Evolutionary conservation across 2,888 invertebrate species (phyloP), one percentile per base, ranked within the genome.

Genomic region (Globia sparganii): DNA sequence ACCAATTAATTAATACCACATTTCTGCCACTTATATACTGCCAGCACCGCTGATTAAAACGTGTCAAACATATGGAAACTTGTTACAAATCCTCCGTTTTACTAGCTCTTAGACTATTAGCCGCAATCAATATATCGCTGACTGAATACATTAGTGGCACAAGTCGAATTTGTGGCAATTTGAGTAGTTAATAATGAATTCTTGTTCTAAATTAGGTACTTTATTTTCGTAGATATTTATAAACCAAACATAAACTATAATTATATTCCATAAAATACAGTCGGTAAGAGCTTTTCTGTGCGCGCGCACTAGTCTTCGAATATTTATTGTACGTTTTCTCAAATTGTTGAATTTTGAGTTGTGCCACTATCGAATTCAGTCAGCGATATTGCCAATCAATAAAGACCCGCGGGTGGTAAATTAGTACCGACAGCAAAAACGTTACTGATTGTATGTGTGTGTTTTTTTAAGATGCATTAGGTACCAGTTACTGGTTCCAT

Each of bases 341-440:
- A n/a, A n/a, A n/a, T n/a, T n/a, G n/a, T n/a, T n/a, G n/a, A n/a
- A n/a, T n/a, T n/a, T n/a, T n/a, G n/a, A n/a, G n/a, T n/a, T n/a
- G n/a, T n/a, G n/a, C n/a, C n/a, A n/a, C n/a, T n/a, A n/a, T n/a
- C n/a, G n/a, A n/a, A n/a, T n/a, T n/a, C n/a, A n/a, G n/a, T n/a
- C n/a, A n/a, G n/a, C n/a, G n/a, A n/a, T n/a, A 77, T 79, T 74
- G 72, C 68, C 78, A 86, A 85, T 90, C 90, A 83, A 75, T 82
- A 59, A 59, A 21, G 13, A 49, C n/a, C 92, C n/a, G 80, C 89
- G 79, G 90, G 91, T 81, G 90, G 92, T 90, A 90, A 90, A 92
- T 91, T 89, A 90, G 88, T 88, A 87, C 81, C 62, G 86, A 83
- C 87, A 76, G 85, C 85, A 91, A 90, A 91, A 92, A 90, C 83